phyloP scores from a whole-genome alignment of 2,113 vertebrate genomes.

The Cyanoderma ruficeps region DNA sequence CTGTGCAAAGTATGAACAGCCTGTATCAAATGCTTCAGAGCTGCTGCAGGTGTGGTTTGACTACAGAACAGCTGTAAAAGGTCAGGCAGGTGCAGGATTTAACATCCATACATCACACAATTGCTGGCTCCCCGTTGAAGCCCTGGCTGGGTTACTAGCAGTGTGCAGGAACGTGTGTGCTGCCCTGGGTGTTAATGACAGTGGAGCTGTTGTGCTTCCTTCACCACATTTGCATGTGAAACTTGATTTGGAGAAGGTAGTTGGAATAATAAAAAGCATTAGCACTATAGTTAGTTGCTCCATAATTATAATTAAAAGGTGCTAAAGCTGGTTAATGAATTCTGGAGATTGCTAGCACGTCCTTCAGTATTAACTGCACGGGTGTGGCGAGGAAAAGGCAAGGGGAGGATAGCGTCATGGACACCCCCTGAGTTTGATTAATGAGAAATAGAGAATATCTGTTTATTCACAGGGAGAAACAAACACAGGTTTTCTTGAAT shows the following conservation, averaged over 20 bases:
- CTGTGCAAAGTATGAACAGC: not conserved
- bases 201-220: not conserved
- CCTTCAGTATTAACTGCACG: not conserved
- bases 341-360: not conserved
- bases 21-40: not conserved
- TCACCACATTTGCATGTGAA: not conserved
- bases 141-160: not conserved
- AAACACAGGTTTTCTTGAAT: not conserved
- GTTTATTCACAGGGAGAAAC: not conserved
- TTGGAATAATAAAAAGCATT: not conserved
- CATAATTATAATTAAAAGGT: not conserved
- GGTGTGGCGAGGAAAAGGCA: not conserved
- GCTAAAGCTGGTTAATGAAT: not conserved
- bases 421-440: not conserved
- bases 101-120: not conserved
- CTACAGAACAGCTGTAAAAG: not conserved
- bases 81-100: not conserved
- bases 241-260: not conserved
- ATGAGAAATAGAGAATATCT: not conserved
- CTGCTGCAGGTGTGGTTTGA: not conserved
- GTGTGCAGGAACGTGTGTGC: fast-evolving
- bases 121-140: not conserved
- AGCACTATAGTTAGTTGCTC: not conserved
- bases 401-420: not conserved
- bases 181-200: not conserved